A percentile compares a stretch with the other conserved stretches of the same genome.
Conservation (phyloP, 2,113 vertebrate genomes). For the Stegostoma tigrinum region DNA sequence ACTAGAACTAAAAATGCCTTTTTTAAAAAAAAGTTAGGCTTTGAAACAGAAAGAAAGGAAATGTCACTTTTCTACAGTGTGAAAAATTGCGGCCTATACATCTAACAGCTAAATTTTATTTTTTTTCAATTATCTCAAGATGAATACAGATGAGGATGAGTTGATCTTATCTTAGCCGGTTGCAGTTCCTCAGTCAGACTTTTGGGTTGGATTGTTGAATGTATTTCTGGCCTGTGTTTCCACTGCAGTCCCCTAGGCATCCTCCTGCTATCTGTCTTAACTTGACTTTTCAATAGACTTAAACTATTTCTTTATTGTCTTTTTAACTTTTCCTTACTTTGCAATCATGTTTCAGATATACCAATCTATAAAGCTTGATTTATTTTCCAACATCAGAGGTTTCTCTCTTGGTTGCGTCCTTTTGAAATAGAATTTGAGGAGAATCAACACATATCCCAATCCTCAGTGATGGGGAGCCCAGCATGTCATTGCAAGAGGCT, state of each 20-base stretch:
- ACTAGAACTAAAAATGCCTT: background rate
- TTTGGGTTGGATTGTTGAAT: background rate
- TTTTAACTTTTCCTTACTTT: background rate
- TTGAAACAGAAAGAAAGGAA: background rate
- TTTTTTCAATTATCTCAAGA: background rate
- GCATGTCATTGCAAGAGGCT: too few species aligned
- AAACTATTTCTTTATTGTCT: background rate
- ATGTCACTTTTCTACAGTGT: background rate
- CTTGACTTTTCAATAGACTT: background rate
- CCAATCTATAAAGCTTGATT: background rate
- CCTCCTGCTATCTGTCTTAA: background rate
- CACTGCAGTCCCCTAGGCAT: background rate
- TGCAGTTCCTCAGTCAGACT: background rate
- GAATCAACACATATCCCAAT: too few species aligned
- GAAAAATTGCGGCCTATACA: background rate
- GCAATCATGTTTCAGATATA: background rate
- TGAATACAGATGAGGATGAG: background rate
- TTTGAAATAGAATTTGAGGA: background rate
- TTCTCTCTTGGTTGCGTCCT: background rate
- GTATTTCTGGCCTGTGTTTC: background rate
- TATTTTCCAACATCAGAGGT: background rate
- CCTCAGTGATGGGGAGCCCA: too few species aligned
- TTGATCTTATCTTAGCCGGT: background rate
- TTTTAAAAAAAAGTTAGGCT: background rate
- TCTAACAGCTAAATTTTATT: background rate